Evolutionary conservation across 2,888 invertebrate genomes (phyloP), one percentile per base, ranked within the genome.

Genomic region (Polydrusus pterygomalis): DNA sequence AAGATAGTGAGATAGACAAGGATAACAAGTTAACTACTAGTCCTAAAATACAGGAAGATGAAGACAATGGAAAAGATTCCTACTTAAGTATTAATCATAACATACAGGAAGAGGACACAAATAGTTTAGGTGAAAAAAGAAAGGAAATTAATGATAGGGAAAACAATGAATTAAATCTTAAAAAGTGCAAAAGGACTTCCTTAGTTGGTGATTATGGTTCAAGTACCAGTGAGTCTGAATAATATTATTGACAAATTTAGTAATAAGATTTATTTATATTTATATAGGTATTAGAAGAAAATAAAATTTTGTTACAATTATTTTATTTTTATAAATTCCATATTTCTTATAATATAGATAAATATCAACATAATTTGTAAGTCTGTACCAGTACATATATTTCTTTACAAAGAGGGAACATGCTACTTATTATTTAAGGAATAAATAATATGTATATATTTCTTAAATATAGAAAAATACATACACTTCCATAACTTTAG

Each of bases 201-300:
- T 69, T 78, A 54, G 78, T 78, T 45, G 69, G 75, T 34, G 75
- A 78, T 73, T 78, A 78, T 65, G 70, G 75, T 7, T 69, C 70
- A 62, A 72, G 62, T 54, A 63, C n/a, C 38, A 70, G 69, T 72
- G 75, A 75, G 47, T 73, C 73, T 45, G 70, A 75, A 30, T 77
- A 65, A 38, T 34, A 6, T 7, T 17, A 47, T 7, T 17, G 17
- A n/a, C 2, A n/a, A 47, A 15, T n/a, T 17, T 17, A n/a, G 47
- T 47, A 8, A 17, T 25, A 25, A 25, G 25, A 25, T 3, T 25
- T 25, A n/a, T 17, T 17, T 17, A 17, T 17, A 17, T 56, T 13
- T 43, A 40, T 40, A 40, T 8, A 40, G 40, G 40, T 40, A 40
- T 40, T 2, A 8, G 10, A 43, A 43, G 0, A 43, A 13, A 34